A percentile compares a stretch with the other conserved stretches of the same genome.
These are phyloP conservation scores for Lathamus discolor DNA, from an alignment of 2,113 vertebrate genomes.

Conservation along the genomic window DNA sequence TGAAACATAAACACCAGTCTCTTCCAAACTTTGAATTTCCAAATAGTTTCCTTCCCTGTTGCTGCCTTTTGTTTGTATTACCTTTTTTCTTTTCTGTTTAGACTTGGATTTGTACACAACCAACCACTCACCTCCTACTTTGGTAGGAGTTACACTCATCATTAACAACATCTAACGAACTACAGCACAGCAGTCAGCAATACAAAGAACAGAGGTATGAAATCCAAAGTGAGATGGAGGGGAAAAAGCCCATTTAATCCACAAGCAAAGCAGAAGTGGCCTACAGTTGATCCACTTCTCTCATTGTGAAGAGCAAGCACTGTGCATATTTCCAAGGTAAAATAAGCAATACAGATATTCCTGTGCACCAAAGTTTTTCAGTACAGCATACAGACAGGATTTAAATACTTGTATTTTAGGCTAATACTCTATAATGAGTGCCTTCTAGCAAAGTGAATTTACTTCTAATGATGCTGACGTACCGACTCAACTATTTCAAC, in stretches of 20 bases:
- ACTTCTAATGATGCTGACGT: constrained; percentile 62
- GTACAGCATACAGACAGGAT: neutral
- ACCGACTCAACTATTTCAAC: constrained; percentile 89
- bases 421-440: neutral
- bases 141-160: neutral
- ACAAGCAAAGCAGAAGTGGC: neutral
- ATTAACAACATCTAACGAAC: neutral
- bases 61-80: neutral
- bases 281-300: neutral
- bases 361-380: neutral
- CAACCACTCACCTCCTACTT: neutral
- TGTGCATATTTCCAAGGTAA: neutral
- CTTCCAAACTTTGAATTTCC: neutral
- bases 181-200: neutral
- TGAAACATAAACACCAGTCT: neutral
- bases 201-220: neutral
- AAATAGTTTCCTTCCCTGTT: neutral
- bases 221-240: neutral
- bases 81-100: neutral
- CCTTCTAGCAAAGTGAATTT: constrained; percentile 31
- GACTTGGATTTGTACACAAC: neutral
- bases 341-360: neutral
- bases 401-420: neutral
- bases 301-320: neutral
- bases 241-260: neutral